A percentile compares a stretch with the other conserved stretches of the same genome.
These are phyloP conservation scores for Acipenser transmontanus DNA, from an alignment of 2,797 vertebrate species.

Conservation along the genomic window DNA sequence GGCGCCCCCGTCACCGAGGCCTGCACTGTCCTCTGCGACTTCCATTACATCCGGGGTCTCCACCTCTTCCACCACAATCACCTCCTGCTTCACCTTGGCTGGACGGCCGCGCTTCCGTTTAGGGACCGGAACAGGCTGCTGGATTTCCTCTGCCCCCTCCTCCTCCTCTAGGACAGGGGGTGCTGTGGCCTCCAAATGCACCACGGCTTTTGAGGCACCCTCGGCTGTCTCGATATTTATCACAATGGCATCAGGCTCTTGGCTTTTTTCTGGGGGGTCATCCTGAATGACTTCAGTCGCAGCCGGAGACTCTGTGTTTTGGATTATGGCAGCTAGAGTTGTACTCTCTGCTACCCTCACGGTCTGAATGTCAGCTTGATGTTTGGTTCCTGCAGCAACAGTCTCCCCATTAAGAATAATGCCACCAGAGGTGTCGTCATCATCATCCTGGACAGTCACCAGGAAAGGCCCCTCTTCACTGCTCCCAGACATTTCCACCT, in stretches of 20 bases:
- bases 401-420: constrained; percentile 38
- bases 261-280: background rate
- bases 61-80: no score
- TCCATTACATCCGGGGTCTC: constrained; percentile 18
- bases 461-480: constrained; percentile 33
- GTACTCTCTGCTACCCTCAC: background rate
- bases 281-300: constrained; percentile 47
- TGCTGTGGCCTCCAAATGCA: constrained; percentile 12
- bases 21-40: constrained; percentile 33
- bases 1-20: constrained; percentile 17
- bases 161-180: constrained; percentile 33
- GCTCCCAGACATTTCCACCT: constrained; percentile 7
- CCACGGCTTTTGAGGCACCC: constrained; percentile 24
- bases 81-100: constrained; percentile 51
- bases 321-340: background rate
- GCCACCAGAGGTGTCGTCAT: constrained; percentile 35
- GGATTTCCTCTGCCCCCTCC: constrained; percentile 13
- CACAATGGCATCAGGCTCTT: constrained; percentile 37
- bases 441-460: constrained; percentile 53
- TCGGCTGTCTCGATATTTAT: constrained; percentile 44
- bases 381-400: constrained; percentile 9
- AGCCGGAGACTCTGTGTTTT: background rate
- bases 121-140: constrained; percentile 16
- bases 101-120: constrained; percentile 57
- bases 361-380: no score